These are phyloP conservation scores for Seriola aureovittata DNA, from an alignment of 2,113 vertebrate species.

Conservation along the genomic window DNA sequence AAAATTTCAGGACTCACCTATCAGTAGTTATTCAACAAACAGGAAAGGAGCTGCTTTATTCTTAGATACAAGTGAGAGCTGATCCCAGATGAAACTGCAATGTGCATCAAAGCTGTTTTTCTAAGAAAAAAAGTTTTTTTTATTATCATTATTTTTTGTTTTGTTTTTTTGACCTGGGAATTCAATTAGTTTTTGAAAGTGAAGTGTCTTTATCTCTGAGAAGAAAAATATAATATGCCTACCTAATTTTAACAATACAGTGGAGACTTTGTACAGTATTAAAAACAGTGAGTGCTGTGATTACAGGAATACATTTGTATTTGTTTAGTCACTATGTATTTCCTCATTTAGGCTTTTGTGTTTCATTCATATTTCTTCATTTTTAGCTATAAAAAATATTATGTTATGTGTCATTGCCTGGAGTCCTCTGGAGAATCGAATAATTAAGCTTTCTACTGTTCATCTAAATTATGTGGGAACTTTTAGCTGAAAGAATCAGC, in stretches of 20 bases:
- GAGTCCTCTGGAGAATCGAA: slow-evolving; percentile 74
- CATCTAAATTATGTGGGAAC: slow-evolving; percentile 89
- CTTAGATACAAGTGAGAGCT: slow-evolving; percentile 28
- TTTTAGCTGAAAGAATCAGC: slow-evolving; percentile 82
- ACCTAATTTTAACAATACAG: slow-evolving; percentile 28
- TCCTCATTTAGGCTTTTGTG: not conserved
- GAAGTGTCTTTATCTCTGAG: slow-evolving; percentile 9
- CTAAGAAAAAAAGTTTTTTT: not conserved
- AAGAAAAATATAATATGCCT: slow-evolving; percentile 13
- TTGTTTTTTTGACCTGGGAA: slow-evolving; percentile 26
- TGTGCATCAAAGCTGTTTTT: slow-evolving; percentile 52
- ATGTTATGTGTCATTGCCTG: slow-evolving; percentile 29
- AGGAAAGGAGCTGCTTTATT: slow-evolving; percentile 48
- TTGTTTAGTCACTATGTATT: slow-evolving; percentile 14
- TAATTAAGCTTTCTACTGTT: slow-evolving; percentile 84
- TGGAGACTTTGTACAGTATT: not conserved
- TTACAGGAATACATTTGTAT: slow-evolving; percentile 19
- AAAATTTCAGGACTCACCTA: slow-evolving; percentile 30
- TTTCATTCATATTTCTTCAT: slow-evolving; percentile 23
- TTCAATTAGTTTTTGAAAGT: slow-evolving; percentile 3
- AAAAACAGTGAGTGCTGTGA: not conserved
- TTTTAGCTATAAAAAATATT: slow-evolving; percentile 7
- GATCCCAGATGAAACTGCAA: slow-evolving; percentile 38
- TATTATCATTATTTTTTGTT: slow-evolving; percentile 3
- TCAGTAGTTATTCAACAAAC: slow-evolving; percentile 29